A percentile compares a stretch with the other conserved stretches of the same genome.
phyloP scores from a whole-genome alignment of 1,140 invertebrate genomes.

The Polyergus mexicanus region DNA sequence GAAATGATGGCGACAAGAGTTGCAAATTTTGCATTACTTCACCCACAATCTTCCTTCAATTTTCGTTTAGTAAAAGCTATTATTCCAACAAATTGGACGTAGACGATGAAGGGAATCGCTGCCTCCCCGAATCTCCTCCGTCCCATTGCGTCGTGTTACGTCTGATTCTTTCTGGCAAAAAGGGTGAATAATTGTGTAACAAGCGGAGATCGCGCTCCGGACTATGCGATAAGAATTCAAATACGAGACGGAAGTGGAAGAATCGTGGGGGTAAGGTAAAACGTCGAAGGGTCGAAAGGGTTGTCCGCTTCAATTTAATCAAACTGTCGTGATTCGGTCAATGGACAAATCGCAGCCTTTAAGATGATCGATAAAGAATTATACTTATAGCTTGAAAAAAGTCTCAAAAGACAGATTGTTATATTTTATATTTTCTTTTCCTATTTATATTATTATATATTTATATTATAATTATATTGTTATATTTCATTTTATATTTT shows the following conservation, averaged over 20 bases:
- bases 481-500: background rate
- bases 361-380: slow-evolving; percentile 5
- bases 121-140: slow-evolving; percentile 14
- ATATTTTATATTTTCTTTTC: background rate
- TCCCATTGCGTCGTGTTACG: slow-evolving; percentile 20
- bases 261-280: slow-evolving; percentile 13
- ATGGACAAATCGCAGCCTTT: slow-evolving; percentile 50
- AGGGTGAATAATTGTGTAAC: slow-evolving; percentile 83
- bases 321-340: slow-evolving; percentile 52
- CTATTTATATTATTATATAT: no score
- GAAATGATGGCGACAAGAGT: background rate
- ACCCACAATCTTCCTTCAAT: background rate
- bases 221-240: slow-evolving; percentile 75
- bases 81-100: slow-evolving; percentile 77
- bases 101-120: slow-evolving; percentile 51
- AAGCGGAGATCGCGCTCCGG: slow-evolving; percentile 72
- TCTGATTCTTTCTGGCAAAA: slow-evolving; percentile 67
- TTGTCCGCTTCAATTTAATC: slow-evolving; percentile 36
- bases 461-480: background rate
- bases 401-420: background rate
- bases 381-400: background rate
- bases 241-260: slow-evolving; percentile 60
- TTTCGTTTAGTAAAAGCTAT: slow-evolving; percentile 52
- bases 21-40: background rate
- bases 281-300: slow-evolving; percentile 37